Percentiles rank a stretch among this genome's conserved stretches.
These are phyloP conservation scores for Chinchilla lanigera DNA, from an alignment of 2,113 vertebrate species.

Conservation along the genomic window DNA sequence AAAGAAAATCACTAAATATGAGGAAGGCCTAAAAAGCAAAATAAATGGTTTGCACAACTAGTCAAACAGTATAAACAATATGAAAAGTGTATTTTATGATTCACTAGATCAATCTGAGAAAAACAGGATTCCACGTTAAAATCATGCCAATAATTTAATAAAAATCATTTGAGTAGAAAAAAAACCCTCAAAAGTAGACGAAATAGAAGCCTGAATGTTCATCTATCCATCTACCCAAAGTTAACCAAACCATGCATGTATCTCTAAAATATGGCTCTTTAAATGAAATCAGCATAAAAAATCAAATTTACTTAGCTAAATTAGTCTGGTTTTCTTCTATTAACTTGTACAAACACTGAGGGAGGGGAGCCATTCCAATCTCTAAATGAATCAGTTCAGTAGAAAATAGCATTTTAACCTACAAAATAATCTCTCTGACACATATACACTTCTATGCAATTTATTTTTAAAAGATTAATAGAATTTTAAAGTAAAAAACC, in stretches of 20 bases:
- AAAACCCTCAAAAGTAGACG: neutral
- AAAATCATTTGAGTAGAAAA: slow-evolving; percentile 8
- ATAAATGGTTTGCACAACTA: slow-evolving; percentile 24
- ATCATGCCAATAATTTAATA: neutral
- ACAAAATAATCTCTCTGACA: neutral
- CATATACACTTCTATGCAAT: neutral
- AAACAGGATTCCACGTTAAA: slow-evolving; percentile 18
- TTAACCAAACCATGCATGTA: neutral
- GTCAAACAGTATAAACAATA: slow-evolving; percentile 25
- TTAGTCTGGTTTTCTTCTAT: slow-evolving; percentile 38
- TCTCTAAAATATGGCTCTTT: slow-evolving; percentile 44
- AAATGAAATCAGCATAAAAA: slow-evolving; percentile 43
- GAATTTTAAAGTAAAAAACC: slow-evolving; percentile 23
- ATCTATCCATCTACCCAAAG: neutral
- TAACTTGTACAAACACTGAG: neutral
- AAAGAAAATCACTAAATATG: slow-evolving; percentile 49
- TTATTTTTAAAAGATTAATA: slow-evolving; percentile 24
- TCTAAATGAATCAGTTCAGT: slow-evolving; percentile 9
- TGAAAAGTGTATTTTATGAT: neutral
- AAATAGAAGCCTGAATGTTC: neutral
- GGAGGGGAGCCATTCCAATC: neutral
- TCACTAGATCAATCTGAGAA: slow-evolving; percentile 11
- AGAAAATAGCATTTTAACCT: neutral
- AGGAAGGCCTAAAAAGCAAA: slow-evolving; percentile 4
- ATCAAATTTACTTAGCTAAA: slow-evolving; percentile 5